Percentiles rank a stretch among this genome's conserved stretches.
Conservation (phyloP, 2,113 vertebrate species). For the Scopus umbretta region DNA sequence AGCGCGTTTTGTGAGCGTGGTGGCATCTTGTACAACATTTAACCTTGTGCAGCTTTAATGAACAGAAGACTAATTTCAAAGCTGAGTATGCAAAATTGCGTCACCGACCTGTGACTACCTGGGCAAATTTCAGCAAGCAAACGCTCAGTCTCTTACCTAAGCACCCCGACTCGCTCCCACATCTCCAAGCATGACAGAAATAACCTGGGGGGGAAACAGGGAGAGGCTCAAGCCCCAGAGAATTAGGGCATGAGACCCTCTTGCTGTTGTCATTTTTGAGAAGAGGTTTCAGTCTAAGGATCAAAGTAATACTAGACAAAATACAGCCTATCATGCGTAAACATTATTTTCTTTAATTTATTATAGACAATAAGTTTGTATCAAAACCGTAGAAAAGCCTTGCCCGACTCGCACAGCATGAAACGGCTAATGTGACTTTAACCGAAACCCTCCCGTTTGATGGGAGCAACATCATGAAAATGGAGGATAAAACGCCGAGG, state of each 20-base stretch:
- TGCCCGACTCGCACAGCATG: neutral
- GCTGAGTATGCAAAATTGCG: neutral
- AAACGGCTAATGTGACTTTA: neutral
- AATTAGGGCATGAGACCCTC: neutral
- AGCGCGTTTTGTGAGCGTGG: neutral
- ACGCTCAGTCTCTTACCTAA: neutral
- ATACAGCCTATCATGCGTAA: neutral
- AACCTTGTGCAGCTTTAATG: neutral
- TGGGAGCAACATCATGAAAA: neutral
- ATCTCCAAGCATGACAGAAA: neutral
- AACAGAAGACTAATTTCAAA: neutral
- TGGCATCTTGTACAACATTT: neutral
- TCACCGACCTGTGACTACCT: accelerated
- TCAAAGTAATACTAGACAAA: neutral
- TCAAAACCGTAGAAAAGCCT: neutral
- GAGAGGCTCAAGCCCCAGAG: neutral
- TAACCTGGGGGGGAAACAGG: accelerated
- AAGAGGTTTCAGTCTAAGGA: neutral
- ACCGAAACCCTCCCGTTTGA: neutral
- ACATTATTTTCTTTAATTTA: neutral
- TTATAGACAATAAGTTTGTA: neutral
- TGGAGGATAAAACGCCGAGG: neutral
- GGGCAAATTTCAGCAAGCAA: neutral
- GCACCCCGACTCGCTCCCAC: neutral
- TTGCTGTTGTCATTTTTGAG: neutral